A percentile compares a stretch with the other conserved stretches of the same genome.
Evolutionary conservation across 2,888 invertebrate genomes (phyloP).

Genomic region (Nomada ruficornis): DNA sequence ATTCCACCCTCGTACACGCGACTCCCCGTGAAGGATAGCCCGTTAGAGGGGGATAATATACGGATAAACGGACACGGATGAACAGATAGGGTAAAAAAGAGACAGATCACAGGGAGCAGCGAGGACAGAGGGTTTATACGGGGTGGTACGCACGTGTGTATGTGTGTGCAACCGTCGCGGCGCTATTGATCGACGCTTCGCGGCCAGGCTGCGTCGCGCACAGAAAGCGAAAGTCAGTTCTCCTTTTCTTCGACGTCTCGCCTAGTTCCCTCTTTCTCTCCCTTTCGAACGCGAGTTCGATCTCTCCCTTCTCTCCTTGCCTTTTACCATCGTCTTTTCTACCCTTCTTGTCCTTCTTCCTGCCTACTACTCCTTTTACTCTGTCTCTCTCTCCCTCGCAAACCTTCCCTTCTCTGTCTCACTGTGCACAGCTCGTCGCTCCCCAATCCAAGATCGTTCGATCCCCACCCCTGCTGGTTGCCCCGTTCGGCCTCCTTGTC

Average conservation of each 20-base stretch:
- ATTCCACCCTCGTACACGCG: constrained; percentile 70
- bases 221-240: constrained; percentile 82
- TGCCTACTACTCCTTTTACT: constrained; percentile 54
- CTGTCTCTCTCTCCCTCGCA: background rate
- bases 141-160: constrained; percentile 25
- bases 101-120: constrained; percentile 26
- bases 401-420: constrained; percentile 73
- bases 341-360: constrained; percentile 73
- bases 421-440: constrained; percentile 63
- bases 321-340: constrained; percentile 36
- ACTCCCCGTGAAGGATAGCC: background rate
- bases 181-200: constrained; percentile 82
- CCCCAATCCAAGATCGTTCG: constrained; percentile 77
- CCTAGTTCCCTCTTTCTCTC: constrained; percentile 62
- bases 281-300: constrained; percentile 31
- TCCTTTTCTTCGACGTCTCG: constrained; percentile 77
- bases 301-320: constrained; percentile 29
- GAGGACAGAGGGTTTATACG: constrained; percentile 24
- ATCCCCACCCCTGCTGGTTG: constrained; percentile 35
- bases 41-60: constrained; percentile 38
- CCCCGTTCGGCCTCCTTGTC: constrained; percentile 62
- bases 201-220: constrained; percentile 77
- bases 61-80: constrained; percentile 48
- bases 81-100: constrained; percentile 43
- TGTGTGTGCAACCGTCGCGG: constrained; percentile 69